phyloP scores from a whole-genome alignment of 2,888 invertebrate species.

The Dexiosoma caninum region DNA sequence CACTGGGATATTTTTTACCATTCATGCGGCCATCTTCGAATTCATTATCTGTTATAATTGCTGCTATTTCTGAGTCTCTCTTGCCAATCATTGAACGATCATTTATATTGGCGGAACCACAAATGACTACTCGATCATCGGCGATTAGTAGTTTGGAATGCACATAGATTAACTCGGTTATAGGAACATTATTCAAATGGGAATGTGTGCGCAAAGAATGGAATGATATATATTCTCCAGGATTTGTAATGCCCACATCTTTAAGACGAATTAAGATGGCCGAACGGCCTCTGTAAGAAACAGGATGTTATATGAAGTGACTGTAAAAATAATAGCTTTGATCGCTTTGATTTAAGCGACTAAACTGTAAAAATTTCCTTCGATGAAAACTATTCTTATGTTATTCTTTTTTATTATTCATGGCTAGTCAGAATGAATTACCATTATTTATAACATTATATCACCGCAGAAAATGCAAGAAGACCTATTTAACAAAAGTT shows the following conservation, averaged over 20 bases:
- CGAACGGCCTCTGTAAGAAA: constrained; percentile 84
- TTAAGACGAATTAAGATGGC: constrained; percentile 88
- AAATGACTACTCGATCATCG: constrained; percentile 93
- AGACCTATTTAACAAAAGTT: too few species aligned
- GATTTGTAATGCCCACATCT: constrained; percentile 88
- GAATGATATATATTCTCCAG: constrained; percentile 92
- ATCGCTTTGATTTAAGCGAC: too few species aligned
- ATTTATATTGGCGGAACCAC: constrained; percentile 99
- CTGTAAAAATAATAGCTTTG: too few species aligned
- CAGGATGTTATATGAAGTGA: too few species aligned
- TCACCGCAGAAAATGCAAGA: too few species aligned
- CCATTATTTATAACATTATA: too few species aligned
- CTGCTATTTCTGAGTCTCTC: constrained; percentile 95
- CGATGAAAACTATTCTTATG: too few species aligned
- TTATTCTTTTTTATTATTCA: too few species aligned
- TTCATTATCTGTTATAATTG: constrained; percentile 90
- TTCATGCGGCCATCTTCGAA: constrained; percentile 90
- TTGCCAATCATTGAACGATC: constrained; percentile 96
- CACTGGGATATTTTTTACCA: constrained; percentile 88
- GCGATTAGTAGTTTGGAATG: constrained; percentile 97
- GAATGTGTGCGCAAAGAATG: constrained; percentile 92
- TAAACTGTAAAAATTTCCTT: too few species aligned
- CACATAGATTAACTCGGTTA: constrained; percentile 97
- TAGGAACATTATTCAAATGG: constrained; percentile 86
- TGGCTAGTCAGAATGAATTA: too few species aligned